Base-by-base conservation (phyloP, 2,113 vertebrate genomes). In the Sterrhoptilus dennistouni region DNA sequence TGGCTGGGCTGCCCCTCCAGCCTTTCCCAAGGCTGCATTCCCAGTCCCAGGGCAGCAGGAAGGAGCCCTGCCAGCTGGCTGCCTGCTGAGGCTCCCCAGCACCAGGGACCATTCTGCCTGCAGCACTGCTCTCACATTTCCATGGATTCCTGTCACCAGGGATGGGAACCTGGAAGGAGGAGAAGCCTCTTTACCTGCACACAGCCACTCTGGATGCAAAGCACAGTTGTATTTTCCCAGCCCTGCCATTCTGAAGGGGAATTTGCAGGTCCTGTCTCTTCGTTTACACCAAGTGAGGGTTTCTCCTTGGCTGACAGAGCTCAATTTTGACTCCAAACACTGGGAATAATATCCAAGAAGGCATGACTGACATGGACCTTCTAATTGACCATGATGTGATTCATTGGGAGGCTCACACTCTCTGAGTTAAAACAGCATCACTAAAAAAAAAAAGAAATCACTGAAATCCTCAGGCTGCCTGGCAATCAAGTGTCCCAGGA, bases 191-290 rank as follows among this genome's bases (percentile, higher is more conserved):
- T 33, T 8, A 75, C 81, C 81, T 82, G 45, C 1, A 27, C 6
- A 7, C 0, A 0, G 21, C 44, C 0, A 0, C 71, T 35, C 76
- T 6, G 9, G 14, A 2, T 24, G 42, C 21, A 35, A 54, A 83
- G n/a, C 63, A 66, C n/a, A 1, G 1, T 28, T 18, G 38, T 4
- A 1, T 63, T 77, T 87, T 70, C 28, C 54, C 66, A 59, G 56
- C 64, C n/a, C 14, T 65, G 45, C 11, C 29, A 2, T 12, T 63
- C 8, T 20, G 66, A 74, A 89, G 64, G 7, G 22, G 36, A 27
- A 35, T 92, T 70, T 70, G 42, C 33, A 54, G 59, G 42, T 50
- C 2, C 9, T 61, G 7, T 57, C 29, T 72, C 35, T 47, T 61
- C 20, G 1, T 60, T 75, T 40, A 11, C 53, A 61, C 29, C 0